phyloP scores from a whole-genome alignment of 2,113 vertebrate species.

The Prionailurus viverrinus region DNA sequence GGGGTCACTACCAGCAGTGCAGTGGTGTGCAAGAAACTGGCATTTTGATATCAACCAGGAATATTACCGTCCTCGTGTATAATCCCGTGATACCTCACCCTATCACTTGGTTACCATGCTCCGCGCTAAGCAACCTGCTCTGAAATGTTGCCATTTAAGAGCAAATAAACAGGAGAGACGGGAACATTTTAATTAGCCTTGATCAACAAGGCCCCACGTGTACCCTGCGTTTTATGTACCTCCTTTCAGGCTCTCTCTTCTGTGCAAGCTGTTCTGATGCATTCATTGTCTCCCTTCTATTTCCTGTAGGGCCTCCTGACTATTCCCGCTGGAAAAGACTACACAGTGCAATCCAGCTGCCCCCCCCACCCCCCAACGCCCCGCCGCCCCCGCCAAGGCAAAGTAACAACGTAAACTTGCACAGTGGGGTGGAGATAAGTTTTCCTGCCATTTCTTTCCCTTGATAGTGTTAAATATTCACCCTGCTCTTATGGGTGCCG shows the following conservation, averaged over 20 bases:
- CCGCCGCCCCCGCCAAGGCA: constrained; percentile 28
- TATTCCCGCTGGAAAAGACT: constrained; percentile 34
- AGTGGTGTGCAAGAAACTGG: not conserved
- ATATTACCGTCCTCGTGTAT: not conserved
- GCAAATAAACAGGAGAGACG: constrained; percentile 42
- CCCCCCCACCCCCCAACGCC: not conserved
- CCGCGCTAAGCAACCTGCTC: not conserved
- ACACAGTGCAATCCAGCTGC: constrained; percentile 39
- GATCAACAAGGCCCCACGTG: not conserved
- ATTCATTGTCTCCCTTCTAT: not conserved
- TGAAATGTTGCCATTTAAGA: not conserved
- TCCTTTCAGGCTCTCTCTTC: constrained; percentile 47
- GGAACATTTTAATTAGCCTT: constrained; percentile 50
- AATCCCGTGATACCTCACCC: not conserved
- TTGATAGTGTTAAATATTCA: constrained; percentile 27
- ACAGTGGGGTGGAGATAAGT: not conserved
- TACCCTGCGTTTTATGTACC: not conserved
- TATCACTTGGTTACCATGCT: not conserved
- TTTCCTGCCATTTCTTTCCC: constrained; percentile 32
- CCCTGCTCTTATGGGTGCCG: not conserved
- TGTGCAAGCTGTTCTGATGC: constrained; percentile 33
- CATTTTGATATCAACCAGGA: not conserved
- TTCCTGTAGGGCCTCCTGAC: not conserved
- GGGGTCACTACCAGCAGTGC: not conserved
- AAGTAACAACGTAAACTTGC: constrained; percentile 50